Conservation (phyloP, 2,113 vertebrate species). For the Tichodroma muraria region DNA sequence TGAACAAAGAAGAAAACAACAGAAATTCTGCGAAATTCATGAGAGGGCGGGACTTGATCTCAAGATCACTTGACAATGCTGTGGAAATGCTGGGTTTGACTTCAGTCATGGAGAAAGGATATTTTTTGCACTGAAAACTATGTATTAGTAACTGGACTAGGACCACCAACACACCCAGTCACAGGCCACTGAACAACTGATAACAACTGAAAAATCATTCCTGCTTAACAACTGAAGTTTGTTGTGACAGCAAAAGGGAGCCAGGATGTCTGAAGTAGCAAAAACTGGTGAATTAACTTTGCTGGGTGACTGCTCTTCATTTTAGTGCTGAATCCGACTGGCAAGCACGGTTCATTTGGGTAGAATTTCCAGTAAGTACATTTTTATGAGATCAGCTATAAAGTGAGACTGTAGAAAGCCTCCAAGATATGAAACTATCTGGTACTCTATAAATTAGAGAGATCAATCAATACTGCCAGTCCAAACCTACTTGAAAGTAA, state of each 20-base stretch:
- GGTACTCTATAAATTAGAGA: background rate
- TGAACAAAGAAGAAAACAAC: background rate
- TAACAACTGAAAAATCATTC: background rate
- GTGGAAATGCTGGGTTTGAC: background rate
- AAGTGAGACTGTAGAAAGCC: background rate
- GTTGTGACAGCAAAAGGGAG: background rate
- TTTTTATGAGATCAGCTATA: conserved; percentile 24
- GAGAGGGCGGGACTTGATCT: background rate
- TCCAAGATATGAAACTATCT: background rate
- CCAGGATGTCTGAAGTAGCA: background rate
- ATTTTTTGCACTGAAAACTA: background rate
- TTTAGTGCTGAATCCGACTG: background rate
- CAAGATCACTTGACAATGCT: background rate
- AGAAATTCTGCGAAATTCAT: background rate
- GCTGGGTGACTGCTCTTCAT: conserved; percentile 11
- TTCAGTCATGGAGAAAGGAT: background rate
- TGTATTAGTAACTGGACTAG: background rate
- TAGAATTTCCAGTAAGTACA: background rate
- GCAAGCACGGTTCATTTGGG: background rate
- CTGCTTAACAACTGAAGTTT: background rate
- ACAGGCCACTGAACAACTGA: background rate
- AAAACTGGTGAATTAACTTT: conserved; percentile 20
- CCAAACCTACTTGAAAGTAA: background rate
- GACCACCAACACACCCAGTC: background rate
- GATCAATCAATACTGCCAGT: background rate